A percentile compares a stretch with the other conserved stretches of the same genome.
Conservation (phyloP, 2,888 invertebrate genomes). For the Orchesella flavescens region DNA sequence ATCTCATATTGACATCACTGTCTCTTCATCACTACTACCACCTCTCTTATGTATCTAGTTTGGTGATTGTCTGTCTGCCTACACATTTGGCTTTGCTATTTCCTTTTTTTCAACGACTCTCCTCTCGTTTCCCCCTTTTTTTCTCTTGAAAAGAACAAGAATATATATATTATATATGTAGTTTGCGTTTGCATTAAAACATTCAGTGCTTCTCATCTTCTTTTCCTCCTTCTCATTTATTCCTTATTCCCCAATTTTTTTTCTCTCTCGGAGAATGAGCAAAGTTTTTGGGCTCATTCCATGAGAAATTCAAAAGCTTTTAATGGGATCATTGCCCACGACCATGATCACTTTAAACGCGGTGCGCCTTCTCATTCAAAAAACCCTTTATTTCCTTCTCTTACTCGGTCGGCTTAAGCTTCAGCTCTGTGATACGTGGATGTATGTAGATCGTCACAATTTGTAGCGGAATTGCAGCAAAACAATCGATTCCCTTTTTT, state of each 20-base stretch:
- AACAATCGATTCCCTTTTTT: neutral
- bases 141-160: no score
- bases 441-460: neutral
- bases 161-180: no score
- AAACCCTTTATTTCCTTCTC: no score
- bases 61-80: neutral
- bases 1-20: neutral
- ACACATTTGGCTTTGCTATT: neutral
- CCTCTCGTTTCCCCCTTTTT: neutral
- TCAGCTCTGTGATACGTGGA: neutral
- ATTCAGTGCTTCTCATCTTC: neutral
- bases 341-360: neutral
- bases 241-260: no score
- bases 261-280: neutral
- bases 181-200: no score
- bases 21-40: neutral
- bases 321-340: conserved; percentile 12
- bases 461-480: conserved; percentile 4
- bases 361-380: no score
- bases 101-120: neutral
- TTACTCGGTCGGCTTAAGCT: no score
- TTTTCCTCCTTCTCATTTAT: neutral
- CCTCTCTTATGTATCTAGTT: conserved; percentile 10
- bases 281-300: conserved; percentile 9
- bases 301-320: conserved; percentile 4